These are phyloP conservation scores for Pentalonia nigronervosa DNA, from an alignment of 1,140 invertebrate species.

Conservation along the genomic window DNA sequence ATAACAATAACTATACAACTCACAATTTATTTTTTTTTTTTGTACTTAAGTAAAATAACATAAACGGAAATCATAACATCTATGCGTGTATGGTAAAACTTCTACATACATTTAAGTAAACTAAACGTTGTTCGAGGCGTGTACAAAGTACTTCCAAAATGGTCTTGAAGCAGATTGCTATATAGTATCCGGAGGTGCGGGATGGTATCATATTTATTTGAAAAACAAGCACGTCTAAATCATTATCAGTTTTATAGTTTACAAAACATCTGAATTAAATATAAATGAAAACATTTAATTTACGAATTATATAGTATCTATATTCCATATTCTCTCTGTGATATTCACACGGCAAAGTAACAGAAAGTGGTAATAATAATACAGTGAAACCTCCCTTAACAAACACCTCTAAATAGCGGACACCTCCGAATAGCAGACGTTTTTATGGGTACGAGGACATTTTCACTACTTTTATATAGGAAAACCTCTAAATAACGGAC, in stretches of 20 bases:
- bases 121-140: background rate
- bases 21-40: no score
- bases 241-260: background rate
- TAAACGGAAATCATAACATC: background rate
- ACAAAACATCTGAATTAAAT: background rate
- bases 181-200: background rate
- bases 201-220: background rate
- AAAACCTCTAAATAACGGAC: no score
- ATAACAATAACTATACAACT: no score
- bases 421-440: no score
- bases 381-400: no score
- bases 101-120: background rate
- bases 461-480: no score
- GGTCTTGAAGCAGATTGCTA: background rate
- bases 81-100: background rate
- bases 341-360: background rate
- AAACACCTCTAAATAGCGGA: no score
- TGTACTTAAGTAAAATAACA: background rate
- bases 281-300: background rate
- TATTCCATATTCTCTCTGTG: background rate
- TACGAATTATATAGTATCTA: background rate
- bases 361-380: background rate
- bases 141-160: background rate
- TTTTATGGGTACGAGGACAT: no score
- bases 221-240: conserved; percentile 1